Percentiles rank a stretch among this genome's conserved stretches.
Evolutionary conservation across 1,140 invertebrate genomes (phyloP).

Genomic region (Aleiodes sp.): DNA sequence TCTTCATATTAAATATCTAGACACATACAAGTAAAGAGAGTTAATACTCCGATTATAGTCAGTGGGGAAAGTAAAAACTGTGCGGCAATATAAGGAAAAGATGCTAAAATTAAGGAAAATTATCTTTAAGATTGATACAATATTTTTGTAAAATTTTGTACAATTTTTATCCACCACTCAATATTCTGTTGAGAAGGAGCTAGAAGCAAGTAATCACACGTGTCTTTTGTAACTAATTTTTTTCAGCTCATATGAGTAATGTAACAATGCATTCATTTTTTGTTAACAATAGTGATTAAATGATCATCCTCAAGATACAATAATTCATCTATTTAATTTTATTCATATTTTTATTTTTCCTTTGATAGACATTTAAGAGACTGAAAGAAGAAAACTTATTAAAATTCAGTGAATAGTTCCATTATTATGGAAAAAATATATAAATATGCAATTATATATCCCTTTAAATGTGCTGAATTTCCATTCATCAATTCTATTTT

Average conservation of each 20-base stretch:
- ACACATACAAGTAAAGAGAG: neutral
- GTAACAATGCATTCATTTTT: conserved; percentile 3
- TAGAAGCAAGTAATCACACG: neutral
- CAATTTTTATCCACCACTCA: too few species aligned
- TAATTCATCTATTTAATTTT: conserved; percentile 2
- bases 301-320: neutral
- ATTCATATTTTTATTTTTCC: neutral
- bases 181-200: too few species aligned
- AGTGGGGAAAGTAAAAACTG: neutral
- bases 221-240: neutral
- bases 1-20: conserved; percentile 35
- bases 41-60: neutral
- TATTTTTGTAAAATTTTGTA: neutral
- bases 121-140: neutral
- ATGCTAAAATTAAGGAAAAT: neutral
- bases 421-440: neutral
- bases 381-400: neutral
- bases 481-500: too few species aligned
- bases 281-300: conserved; percentile 11
- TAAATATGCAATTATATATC: neutral
- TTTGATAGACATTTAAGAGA: neutral
- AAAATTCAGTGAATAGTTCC: neutral
- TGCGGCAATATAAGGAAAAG: neutral
- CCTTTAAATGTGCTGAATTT: too few species aligned
- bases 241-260: neutral